These are phyloP conservation scores for Otolemur garnettii DNA, from an alignment of 2,113 vertebrate species.

Conservation along the genomic window DNA sequence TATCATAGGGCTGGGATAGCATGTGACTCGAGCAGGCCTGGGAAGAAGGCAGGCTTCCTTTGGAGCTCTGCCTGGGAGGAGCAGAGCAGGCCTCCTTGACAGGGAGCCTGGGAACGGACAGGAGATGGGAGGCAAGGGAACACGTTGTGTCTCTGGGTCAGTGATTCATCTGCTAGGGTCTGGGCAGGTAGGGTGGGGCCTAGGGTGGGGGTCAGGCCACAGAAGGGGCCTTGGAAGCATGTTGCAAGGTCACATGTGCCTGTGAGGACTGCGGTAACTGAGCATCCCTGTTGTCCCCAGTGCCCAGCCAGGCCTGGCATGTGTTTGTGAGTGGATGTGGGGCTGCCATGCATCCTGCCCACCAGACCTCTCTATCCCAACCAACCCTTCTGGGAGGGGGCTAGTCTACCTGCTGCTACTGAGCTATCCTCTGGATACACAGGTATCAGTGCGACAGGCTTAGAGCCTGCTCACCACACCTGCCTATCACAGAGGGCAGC, in stretches of 20 bases:
- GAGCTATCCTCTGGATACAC: not conserved
- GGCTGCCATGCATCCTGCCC: not conserved
- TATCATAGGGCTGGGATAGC: not conserved
- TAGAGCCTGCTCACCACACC: not conserved
- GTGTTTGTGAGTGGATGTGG: not conserved
- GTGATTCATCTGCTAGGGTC: not conserved
- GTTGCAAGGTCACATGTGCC: not conserved
- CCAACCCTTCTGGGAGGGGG: not conserved
- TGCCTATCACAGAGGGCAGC: rapidly evolving
- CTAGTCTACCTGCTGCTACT: too few relatives aligned
- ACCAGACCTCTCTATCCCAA: not conserved
- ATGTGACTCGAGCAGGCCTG: not conserved
- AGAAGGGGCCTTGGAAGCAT: not conserved
- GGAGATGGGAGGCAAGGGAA: not conserved
- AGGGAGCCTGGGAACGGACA: not conserved
- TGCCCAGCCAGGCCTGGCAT: not conserved
- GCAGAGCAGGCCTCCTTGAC: not conserved
- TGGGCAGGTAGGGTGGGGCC: not conserved
- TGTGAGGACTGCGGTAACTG: not conserved
- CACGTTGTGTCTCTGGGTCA: not conserved
- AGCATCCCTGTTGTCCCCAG: not conserved
- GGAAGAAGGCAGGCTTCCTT: not conserved
- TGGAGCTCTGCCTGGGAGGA: not conserved
- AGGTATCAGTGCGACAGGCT: rapidly evolving
- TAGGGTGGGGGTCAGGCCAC: not conserved